Percentiles rank a stretch among this genome's conserved stretches.
phyloP scores from a whole-genome alignment of 2,797 vertebrate species.

The Anolis apletophallus region DNA sequence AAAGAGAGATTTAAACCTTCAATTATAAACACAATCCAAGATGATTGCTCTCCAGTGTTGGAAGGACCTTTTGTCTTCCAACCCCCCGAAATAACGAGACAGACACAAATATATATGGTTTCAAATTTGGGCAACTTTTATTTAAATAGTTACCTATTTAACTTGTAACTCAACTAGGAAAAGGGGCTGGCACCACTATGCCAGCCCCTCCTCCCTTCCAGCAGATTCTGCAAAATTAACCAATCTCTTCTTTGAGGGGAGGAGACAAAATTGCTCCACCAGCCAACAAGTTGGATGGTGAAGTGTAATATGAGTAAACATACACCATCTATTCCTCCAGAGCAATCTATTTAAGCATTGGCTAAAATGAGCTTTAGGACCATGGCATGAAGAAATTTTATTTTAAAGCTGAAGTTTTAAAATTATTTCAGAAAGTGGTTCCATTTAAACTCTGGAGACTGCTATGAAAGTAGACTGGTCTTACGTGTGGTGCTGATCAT shows the following conservation, averaged over 20 bases:
- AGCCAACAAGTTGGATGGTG: too few relatives aligned
- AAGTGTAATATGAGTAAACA: not conserved
- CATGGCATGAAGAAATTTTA: not conserved
- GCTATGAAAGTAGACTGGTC: not conserved
- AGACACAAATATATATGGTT: too few relatives aligned
- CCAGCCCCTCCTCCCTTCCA: too few relatives aligned
- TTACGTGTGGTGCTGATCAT: not conserved
- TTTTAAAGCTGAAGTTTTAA: not conserved
- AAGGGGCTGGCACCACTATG: too few relatives aligned
- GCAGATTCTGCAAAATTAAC: too few relatives aligned
- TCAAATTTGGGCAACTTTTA: too few relatives aligned
- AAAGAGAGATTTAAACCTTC: not conserved
- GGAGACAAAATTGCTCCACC: too few relatives aligned
- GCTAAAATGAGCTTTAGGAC: not conserved
- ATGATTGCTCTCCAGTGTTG: slow-evolving; percentile 1
- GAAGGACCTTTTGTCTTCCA: too few relatives aligned
- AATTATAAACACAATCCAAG: slow-evolving; percentile 16
- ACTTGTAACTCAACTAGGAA: too few relatives aligned
- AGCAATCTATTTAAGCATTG: not conserved
- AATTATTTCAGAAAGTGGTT: not conserved
- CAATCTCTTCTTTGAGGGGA: too few relatives aligned
- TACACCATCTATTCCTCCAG: not conserved
- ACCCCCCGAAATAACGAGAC: too few relatives aligned
- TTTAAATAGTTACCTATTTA: too few relatives aligned
- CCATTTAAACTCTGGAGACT: not conserved